Base-by-base conservation (phyloP, 2,113 vertebrate species). In the Actenoides lindsayi region DNA sequence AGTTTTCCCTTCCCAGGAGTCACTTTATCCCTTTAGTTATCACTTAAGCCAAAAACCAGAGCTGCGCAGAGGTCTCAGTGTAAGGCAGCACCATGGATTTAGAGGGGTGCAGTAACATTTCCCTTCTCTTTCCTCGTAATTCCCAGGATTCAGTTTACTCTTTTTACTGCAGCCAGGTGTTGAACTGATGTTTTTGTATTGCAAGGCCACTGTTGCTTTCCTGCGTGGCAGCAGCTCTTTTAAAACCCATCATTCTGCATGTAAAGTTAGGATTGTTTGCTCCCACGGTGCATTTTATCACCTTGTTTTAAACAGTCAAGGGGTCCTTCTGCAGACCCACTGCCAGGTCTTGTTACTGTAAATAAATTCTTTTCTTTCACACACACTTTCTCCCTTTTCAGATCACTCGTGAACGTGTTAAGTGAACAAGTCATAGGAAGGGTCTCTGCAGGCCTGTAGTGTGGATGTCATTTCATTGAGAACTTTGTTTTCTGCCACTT, bases 161-260 rank as follows among this genome's bases (percentile, higher is more conserved):
- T 46, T n/a, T 31, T 25, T 27, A 17, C 33, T 77, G 39, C 42
- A 73, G n/a, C 23, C 62, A 39, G 30, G 13, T 67, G 41, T 76
- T 53, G 27, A 71, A 62, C 19, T 23, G 5, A 0, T 23, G 33
- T 33, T 48, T 60, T 59, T 27, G 30, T n/a, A 5, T 21, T 54
- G 42, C 25, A 28, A 0, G 69, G 54, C 14, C 4, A 16, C 0
- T 20, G 21, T 51, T 41, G 71, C 37, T 80, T 50, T 46, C 23
- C 25, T 62, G 13, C 10, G 4, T 8, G 33, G 31, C 15, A 48
- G 77, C 8, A 24, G 51, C 27, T 77, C n/a, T 76, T 77, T 25
- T 39, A 64, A 76, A 73, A 10, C 59, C 50, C 13, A 2, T 73
- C 2, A 0, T 67, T 83, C 68, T 67, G 24, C 20, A 0, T 5